Conservation (phyloP, 2,113 vertebrate genomes). For the Gracilinanus agilis region DNA sequence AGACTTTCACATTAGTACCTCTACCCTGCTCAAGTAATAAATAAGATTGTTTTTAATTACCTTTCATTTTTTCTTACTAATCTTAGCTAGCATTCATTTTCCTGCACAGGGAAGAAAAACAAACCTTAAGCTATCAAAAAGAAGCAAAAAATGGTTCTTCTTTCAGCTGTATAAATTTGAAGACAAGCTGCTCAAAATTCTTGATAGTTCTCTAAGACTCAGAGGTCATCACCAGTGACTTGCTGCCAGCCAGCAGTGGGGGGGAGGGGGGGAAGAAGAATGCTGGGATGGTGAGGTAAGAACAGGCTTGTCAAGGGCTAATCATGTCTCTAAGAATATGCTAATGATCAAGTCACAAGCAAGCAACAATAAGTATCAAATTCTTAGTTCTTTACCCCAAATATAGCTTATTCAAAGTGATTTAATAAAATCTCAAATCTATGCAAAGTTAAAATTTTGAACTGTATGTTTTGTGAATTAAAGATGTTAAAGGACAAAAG, state of each 20-base stretch:
- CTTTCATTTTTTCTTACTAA: neutral
- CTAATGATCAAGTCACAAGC: neutral
- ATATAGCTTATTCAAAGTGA: neutral
- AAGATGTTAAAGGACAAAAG: neutral
- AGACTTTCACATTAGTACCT: neutral
- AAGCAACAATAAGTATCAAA: neutral
- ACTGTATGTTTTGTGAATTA: neutral
- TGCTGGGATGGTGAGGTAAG: neutral
- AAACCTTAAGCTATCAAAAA: neutral
- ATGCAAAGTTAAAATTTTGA: conserved; percentile 13
- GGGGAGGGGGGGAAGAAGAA: neutral
- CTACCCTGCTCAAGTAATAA: neutral
- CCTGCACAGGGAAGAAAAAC: neutral
- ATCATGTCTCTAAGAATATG: neutral
- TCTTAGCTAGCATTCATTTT: neutral
- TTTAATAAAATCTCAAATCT: neutral
- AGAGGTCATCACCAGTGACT: neutral
- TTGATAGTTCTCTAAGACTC: neutral
- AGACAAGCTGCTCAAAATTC: neutral
- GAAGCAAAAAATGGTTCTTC: neutral
- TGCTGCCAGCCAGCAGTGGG: neutral
- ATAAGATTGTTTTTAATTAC: neutral
- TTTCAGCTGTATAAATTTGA: conserved; percentile 8
- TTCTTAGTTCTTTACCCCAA: neutral
- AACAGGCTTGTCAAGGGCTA: neutral